Percentiles rank a stretch among this genome's conserved stretches.
Evolutionary conservation across 2,888 invertebrate genomes (phyloP).

Genomic region (Andrena minutula): DNA sequence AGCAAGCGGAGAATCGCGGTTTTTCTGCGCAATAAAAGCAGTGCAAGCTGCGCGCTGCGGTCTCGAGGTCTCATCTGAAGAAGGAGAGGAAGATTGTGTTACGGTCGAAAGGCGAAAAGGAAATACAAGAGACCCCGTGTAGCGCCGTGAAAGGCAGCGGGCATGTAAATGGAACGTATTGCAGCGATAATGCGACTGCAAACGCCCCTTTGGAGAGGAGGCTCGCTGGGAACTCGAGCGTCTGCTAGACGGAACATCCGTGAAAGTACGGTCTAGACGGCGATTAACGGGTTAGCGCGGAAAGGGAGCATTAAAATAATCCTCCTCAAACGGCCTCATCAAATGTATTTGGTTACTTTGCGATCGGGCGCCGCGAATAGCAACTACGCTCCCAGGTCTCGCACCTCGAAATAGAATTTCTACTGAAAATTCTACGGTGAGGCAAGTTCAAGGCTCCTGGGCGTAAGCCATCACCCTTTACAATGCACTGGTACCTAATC

Average conservation of each 20-base stretch:
- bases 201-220: neutral
- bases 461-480: too few species aligned
- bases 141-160: neutral
- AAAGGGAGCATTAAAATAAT: slow-evolving; percentile 11
- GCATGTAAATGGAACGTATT: slow-evolving; percentile 23
- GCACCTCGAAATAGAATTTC: too few species aligned
- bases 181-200: neutral
- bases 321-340: neutral
- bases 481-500: too few species aligned
- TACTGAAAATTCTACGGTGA: too few species aligned
- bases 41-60: slow-evolving; percentile 12
- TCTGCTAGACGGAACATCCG: neutral
- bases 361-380: too few species aligned
- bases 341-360: neutral
- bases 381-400: too few species aligned
- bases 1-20: slow-evolving; percentile 40
- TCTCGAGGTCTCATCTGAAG: slow-evolving; percentile 5
- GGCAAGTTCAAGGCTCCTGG: too few species aligned
- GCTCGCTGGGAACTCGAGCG: slow-evolving; percentile 19
- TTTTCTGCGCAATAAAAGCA: slow-evolving; percentile 23
- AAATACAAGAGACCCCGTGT: neutral
- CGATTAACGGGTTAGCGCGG: slow-evolving; percentile 17
- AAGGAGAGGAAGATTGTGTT: slow-evolving; percentile 20
- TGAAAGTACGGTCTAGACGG: slow-evolving; percentile 5
- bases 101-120: slow-evolving; percentile 6